Conservation (phyloP, 30 jellyfish, hydroid and myxozoan species). For the Nemopilema nomurai region DNA sequence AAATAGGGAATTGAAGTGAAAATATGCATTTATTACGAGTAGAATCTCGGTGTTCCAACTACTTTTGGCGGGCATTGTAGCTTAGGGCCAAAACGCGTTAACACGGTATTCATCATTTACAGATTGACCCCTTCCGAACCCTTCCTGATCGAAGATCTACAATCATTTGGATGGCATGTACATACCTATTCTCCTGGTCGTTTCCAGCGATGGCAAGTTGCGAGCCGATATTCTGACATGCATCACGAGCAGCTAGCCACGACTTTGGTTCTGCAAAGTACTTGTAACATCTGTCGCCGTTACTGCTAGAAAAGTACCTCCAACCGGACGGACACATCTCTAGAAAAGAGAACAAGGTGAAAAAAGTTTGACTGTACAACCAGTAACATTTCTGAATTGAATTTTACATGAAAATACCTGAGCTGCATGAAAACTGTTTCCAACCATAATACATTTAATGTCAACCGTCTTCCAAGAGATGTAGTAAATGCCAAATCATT, state of each 20-base stretch:
- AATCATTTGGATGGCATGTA: too few relatives aligned
- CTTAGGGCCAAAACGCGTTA: too few relatives aligned
- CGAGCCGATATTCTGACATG: conserved; percentile 78
- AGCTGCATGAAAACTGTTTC: too few relatives aligned
- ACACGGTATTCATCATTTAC: too few relatives aligned
- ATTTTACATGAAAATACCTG: too few relatives aligned
- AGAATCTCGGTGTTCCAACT: too few relatives aligned
- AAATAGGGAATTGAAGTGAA: too few relatives aligned
- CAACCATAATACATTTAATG: too few relatives aligned
- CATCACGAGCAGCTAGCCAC: conserved; percentile 84
- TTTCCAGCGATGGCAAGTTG: conserved; percentile 68
- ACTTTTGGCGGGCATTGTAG: too few relatives aligned
- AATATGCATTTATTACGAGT: too few relatives aligned
- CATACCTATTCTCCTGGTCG: conserved; percentile 67
- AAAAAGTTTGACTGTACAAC: neutral
- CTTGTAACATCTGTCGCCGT: conserved; percentile 67
- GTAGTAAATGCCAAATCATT: conserved; percentile 8
- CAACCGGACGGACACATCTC: conserved; percentile 83
- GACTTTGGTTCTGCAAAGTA: conserved; percentile 58
- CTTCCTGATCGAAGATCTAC: too few relatives aligned
- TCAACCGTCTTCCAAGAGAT: neutral
- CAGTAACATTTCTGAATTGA: neutral
- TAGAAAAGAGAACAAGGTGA: neutral
- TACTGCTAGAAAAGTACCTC: conserved; percentile 46
- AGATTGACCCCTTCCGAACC: too few relatives aligned